Percentiles rank a stretch among this genome's conserved stretches.
These are phyloP conservation scores for Vidua macroura DNA, from an alignment of 2,113 vertebrate species.

Conservation along the genomic window DNA sequence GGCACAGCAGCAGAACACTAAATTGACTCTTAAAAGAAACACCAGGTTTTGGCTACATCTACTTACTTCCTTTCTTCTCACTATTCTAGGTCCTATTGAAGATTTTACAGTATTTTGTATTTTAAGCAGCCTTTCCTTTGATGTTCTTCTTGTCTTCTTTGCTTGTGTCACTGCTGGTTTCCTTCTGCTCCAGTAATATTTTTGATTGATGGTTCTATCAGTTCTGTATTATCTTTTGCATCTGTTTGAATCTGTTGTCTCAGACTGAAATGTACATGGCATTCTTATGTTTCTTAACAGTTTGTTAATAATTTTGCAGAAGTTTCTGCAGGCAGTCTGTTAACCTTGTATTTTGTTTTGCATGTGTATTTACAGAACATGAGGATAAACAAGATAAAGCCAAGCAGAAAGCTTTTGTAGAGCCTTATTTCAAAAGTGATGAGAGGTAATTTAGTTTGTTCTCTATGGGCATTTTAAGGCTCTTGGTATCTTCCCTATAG, in stretches of 20 bases:
- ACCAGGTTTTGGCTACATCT: not conserved
- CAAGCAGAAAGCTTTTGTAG: constrained; percentile 75
- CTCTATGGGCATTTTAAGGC: not conserved
- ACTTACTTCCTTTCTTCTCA: not conserved
- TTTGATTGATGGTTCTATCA: not conserved
- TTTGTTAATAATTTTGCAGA: not conserved
- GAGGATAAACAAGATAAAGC: constrained; percentile 73
- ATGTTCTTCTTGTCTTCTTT: not conserved
- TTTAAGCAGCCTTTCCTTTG: not conserved
- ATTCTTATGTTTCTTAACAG: not conserved
- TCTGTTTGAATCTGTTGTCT: not conserved
- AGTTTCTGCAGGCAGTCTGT: not conserved
- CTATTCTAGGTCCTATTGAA: not conserved
- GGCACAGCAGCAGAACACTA: not conserved
- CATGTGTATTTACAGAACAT: constrained; percentile 54
- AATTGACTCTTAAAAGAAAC: not conserved
- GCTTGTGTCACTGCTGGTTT: not conserved
- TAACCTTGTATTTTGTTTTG: not conserved
- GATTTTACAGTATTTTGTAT: not conserved
- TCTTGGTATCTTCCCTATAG: not conserved
- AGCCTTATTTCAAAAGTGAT: constrained; percentile 72
- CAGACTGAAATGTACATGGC: not conserved
- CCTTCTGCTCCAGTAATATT: not conserved
- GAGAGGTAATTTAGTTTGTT: constrained; percentile 71
- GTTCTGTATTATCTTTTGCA: not conserved